Base-by-base conservation (phyloP, 2,797 vertebrate species). In the Garrulus glandarius region DNA sequence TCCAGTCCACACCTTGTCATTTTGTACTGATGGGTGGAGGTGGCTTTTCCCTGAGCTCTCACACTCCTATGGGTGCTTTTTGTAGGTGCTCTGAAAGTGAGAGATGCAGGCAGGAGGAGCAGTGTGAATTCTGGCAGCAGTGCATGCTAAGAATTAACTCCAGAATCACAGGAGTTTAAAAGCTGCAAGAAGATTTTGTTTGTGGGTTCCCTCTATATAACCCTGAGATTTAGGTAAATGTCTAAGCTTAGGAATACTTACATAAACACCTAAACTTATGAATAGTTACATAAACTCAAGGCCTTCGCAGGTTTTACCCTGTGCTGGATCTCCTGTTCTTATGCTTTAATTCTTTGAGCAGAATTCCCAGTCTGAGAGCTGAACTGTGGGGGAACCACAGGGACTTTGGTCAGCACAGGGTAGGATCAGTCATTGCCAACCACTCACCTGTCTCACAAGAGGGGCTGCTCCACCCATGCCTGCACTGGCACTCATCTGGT, bases 381-480 rank as follows among this genome's bases (percentile, higher is more conserved):
- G 72, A 41, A 9, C 1, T 89, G 24, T 2, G 15, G 50, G 8
- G 39, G 30, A 16, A 6, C 1, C n/a, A 1, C 1, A 2, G 37
- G 78, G 57, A 41, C 75, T 81, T 72, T 1, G 19, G 49, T 46
- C 9, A 37, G 24, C 29, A 34, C 22, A 60, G 64, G 37, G 18
- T 10, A 22, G 2, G 44, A 5, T 8, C 29, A 24, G n/a, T 13
- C 18, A 4, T 15, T 89, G 43, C 55, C 74, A 29, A 6, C 4
- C 55, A 70, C 78, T 95, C 95, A 98, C 98, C 98, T 26, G 96
- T 98, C 92, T 99, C 97, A 23, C 98, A 98, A 4, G 98, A 98
- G 9, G 96, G 98, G 65, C 98, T 98, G 8, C 97, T 98, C 98
- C 98, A 99, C 18, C 98, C 98, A 0, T 85, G 49, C 21, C 80